Evolutionary conservation across 23 tunicate species (phyloP).

Genomic region (Ciona savignyi): DNA sequence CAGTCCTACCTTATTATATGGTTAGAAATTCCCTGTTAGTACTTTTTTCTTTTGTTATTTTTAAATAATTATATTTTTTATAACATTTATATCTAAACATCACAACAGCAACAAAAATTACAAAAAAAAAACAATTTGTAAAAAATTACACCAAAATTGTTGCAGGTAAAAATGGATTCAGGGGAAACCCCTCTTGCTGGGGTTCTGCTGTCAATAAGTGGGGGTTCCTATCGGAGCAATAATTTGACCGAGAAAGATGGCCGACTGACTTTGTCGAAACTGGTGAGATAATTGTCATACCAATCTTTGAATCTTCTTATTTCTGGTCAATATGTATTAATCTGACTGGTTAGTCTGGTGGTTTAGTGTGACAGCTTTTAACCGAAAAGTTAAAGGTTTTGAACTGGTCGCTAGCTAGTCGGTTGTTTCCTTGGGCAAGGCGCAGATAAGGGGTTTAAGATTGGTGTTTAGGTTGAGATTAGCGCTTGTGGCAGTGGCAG

Average conservation of each 20-base stretch:
- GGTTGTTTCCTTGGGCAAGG: no score
- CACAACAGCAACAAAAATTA: no score
- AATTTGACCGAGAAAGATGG: conserved; percentile 63
- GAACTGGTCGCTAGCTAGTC: no score
- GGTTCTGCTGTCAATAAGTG: conserved; percentile 73
- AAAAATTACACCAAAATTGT: not conserved
- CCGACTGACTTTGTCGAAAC: conserved; percentile 22
- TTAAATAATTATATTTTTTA: no score
- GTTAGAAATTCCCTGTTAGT: not conserved
- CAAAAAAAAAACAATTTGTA: not conserved
- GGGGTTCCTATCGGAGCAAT: conserved; percentile 71
- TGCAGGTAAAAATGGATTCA: no score
- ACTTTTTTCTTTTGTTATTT: no score
- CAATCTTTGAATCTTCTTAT: not conserved
- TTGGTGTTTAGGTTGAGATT: no score
- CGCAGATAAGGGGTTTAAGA: no score
- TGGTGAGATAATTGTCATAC: conserved; percentile 29
- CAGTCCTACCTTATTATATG: not conserved
- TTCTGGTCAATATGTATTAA: not conserved
- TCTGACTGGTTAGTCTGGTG: no score
- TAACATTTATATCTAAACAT: no score
- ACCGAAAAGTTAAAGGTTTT: no score
- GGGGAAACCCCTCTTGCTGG: conserved; percentile 33
- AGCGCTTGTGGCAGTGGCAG: not conserved
- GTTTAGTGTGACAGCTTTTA: no score